Evolutionary conservation across 53 echinoderm and acorn worm genomes (phyloP).

Genomic region (Arbacia lixula): DNA sequence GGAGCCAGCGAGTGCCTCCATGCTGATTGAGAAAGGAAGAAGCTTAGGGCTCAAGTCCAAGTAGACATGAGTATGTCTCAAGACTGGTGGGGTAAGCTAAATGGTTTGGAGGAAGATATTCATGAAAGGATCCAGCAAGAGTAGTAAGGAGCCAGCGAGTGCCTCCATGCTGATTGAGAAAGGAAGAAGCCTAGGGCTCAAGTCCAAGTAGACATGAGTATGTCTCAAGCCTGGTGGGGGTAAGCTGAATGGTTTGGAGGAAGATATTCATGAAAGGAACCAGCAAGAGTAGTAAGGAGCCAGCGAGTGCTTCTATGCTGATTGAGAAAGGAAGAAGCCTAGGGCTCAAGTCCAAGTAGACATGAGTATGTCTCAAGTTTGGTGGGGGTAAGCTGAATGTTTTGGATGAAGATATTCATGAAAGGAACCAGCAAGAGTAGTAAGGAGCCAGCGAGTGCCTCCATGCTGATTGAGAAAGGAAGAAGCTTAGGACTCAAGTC

Average conservation of each 20-base stretch:
- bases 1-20: conserved; percentile 37
- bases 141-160: conserved; percentile 29
- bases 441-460: conserved; percentile 42
- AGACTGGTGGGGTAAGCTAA: no score
- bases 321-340: conserved; percentile 38
- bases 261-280: neutral
- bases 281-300: conserved; percentile 25
- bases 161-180: conserved; percentile 36
- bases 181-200: conserved; percentile 5
- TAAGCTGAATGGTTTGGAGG: no score
- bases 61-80: no score
- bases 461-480: conserved; percentile 24
- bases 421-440: conserved; percentile 4
- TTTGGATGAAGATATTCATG: neutral
- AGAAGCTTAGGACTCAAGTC: conserved; percentile 35
- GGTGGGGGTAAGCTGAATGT: no score
- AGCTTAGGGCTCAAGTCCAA: conserved; percentile 35
- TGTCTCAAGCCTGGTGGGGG: no score
- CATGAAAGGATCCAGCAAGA: conserved; percentile 6
- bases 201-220: neutral
- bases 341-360: conserved; percentile 33
- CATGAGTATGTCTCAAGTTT: no score
- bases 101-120: no score
- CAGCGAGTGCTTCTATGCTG: conserved; percentile 28
- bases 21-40: conserved; percentile 33